A percentile compares a stretch with the other conserved stretches of the same genome.
Conservation (phyloP, 2,888 invertebrate species). For the Lasius fuliginosus region DNA sequence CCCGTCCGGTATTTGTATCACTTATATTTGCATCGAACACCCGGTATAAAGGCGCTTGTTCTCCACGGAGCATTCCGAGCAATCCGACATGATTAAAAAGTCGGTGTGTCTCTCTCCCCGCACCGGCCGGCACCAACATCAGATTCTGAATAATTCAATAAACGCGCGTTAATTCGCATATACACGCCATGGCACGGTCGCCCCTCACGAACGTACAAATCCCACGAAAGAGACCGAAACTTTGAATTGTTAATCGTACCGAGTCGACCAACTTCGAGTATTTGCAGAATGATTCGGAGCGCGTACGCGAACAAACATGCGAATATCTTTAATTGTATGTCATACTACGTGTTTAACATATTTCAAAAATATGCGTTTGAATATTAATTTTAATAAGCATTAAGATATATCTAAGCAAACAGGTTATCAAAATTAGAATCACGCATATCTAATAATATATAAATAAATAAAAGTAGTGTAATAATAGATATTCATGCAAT, state of each 20-base stretch:
- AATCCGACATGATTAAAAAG: conserved; percentile 72
- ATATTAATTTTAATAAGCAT: neutral
- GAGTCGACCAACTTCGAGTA: conserved; percentile 48
- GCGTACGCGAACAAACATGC: neutral
- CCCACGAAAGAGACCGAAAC: conserved; percentile 60
- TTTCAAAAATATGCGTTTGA: neutral
- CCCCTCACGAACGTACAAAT: conserved; percentile 58
- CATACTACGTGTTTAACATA: neutral
- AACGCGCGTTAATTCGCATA: conserved; percentile 74
- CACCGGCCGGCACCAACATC: conserved; percentile 54
- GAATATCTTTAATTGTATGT: neutral
- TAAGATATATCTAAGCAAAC: neutral
- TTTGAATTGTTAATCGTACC: conserved; percentile 73
- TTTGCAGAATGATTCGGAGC: neutral
- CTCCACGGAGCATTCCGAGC: conserved; percentile 61
- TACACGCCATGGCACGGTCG: conserved; percentile 48
- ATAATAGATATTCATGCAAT: neutral
- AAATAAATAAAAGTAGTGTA: neutral
- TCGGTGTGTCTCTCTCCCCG: conserved; percentile 8
- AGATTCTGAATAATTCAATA: conserved; percentile 73
- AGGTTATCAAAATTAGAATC: neutral
- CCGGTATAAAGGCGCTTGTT: conserved; percentile 63
- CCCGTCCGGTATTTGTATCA: conserved; percentile 52
- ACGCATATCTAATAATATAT: neutral
- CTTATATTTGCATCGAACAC: conserved; percentile 70